A percentile compares a stretch with the other conserved stretches of the same genome.
Evolutionary conservation across 2,888 invertebrate genomes (phyloP).

Genomic region (Ochropleura plecta): DNA sequence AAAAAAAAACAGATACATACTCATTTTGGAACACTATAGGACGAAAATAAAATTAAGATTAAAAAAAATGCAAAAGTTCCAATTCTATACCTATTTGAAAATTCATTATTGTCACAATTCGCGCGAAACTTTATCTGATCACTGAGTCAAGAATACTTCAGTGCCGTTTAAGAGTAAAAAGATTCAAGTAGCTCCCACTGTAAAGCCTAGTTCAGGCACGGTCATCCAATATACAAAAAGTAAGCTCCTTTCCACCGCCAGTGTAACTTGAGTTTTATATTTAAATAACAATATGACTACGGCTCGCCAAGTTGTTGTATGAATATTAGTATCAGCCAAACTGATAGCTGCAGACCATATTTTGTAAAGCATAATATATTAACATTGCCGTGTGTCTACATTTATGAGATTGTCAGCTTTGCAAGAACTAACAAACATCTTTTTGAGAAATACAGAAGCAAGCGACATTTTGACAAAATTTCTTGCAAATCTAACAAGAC

Average conservation of each 20-base stretch:
- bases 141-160: not conserved
- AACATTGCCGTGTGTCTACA: no score
- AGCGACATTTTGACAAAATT: no score
- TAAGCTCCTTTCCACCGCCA: constrained; percentile 37
- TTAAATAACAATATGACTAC: constrained; percentile 66
- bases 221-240: constrained; percentile 33
- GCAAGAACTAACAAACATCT: no score
- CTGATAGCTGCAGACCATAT: no score
- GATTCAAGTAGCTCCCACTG: constrained; percentile 4
- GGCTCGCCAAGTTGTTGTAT: constrained; percentile 61
- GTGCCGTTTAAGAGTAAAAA: constrained; percentile 8
- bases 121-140: not conserved
- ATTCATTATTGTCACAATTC: not conserved
- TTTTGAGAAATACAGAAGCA: no score
- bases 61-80: not conserved
- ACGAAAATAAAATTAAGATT: not conserved
- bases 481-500: no score
- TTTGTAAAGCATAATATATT: no score
- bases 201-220: constrained; percentile 36
- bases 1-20: not conserved
- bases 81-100: not conserved
- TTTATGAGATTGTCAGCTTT: no score
- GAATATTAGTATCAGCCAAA: no score
- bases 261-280: constrained; percentile 57
- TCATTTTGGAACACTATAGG: not conserved